These are phyloP conservation scores for Apodemia zela DNA, from an alignment of 2,888 invertebrate species.

Conservation along the genomic window DNA sequence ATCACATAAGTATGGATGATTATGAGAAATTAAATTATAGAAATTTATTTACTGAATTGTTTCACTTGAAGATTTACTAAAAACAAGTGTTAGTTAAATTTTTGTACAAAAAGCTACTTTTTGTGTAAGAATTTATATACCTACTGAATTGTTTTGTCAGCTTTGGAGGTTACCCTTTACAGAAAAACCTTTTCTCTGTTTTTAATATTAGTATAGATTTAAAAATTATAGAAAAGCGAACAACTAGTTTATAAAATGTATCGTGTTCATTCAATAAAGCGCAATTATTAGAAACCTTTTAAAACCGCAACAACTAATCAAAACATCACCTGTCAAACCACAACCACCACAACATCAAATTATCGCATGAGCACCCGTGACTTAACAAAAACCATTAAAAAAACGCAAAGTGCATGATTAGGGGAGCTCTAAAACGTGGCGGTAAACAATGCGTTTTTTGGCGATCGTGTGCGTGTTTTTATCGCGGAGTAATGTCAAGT, in stretches of 20 bases:
- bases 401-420: conserved; percentile 40
- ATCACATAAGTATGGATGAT: too few species aligned
- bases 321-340: conserved; percentile 28
- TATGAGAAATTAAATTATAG: too few species aligned
- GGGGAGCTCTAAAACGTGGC: conserved; percentile 58
- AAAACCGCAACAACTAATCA: conserved; percentile 21
- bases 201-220: too few species aligned
- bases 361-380: conserved; percentile 25
- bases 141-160: too few species aligned
- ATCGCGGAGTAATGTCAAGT: conserved; percentile 58
- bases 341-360: conserved; percentile 27
- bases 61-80: too few species aligned
- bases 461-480: conserved; percentile 59
- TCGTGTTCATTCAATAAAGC: conserved; percentile 17
- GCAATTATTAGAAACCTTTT: conserved; percentile 18
- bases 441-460: conserved; percentile 64
- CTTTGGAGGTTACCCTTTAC: too few species aligned
- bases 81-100: too few species aligned
- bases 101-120: too few species aligned
- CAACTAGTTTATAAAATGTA: not conserved
- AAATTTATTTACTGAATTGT: too few species aligned
- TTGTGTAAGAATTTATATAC: too few species aligned
- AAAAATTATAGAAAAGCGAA: not conserved
- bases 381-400: conserved; percentile 32
- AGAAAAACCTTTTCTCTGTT: too few species aligned